Percentiles rank a stretch among this genome's conserved stretches.
phyloP scores from a whole-genome alignment of 1,140 invertebrate genomes.

The Meloidogyne chitwoodi region DNA sequence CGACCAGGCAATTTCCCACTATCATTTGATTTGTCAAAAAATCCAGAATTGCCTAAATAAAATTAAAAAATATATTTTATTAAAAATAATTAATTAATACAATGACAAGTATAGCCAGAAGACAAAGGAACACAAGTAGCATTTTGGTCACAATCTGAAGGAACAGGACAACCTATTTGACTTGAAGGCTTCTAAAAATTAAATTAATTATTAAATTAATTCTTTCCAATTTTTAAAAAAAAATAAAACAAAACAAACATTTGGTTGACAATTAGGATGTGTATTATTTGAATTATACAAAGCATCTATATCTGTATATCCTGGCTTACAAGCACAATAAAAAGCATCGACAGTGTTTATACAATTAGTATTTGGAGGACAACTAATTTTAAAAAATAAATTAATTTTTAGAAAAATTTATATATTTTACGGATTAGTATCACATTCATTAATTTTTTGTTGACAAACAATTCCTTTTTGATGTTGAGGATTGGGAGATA shows the following conservation, averaged over 20 bases:
- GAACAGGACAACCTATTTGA: background rate
- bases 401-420: background rate
- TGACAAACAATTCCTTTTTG: constrained; percentile 51
- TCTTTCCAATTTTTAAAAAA: too few relatives aligned
- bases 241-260: background rate
- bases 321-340: constrained; percentile 52
- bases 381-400: too few relatives aligned
- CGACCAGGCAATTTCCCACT: constrained; percentile 4
- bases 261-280: constrained; percentile 46
- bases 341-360: constrained; percentile 55
- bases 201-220: background rate
- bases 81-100: background rate
- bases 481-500: constrained; percentile 55
- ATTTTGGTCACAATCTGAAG: constrained; percentile 5
- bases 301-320: constrained; percentile 55
- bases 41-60: constrained; percentile 11
- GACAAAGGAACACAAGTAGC: constrained; percentile 5
- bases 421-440: constrained; percentile 30
- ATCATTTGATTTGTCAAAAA: background rate
- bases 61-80: background rate
- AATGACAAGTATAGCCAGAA: constrained; percentile 10
- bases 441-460: constrained; percentile 54
- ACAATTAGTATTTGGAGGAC: constrained; percentile 51
- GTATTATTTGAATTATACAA: constrained; percentile 42
- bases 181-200: background rate